Base-by-base conservation (phyloP, 2,888 invertebrate genomes). In the Helleia helle region DNA sequence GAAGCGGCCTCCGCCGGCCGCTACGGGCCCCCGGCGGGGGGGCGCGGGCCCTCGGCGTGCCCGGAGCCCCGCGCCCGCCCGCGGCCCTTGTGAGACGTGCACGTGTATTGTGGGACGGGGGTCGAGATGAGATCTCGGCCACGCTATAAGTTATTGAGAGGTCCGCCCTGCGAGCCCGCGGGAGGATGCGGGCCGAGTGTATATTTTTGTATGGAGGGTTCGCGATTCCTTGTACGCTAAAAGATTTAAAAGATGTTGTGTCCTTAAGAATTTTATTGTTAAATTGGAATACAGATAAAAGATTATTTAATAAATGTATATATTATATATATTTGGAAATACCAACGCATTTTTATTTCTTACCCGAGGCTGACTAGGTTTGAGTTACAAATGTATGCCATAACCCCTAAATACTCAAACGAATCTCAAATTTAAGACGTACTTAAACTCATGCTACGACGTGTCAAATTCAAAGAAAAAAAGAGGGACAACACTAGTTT, bases 261-360 rank as follows among this genome's bases (percentile, higher is more conserved):
- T 83, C 81, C 84, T 85, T 83, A 74, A 85, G 66, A 85, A 77
- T 77, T 86, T 81, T 86, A 86, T 86, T 85, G 85, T 86, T 86
- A 74, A 80, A 79, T 81, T 84, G 83, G 79, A 81, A 81, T 81
- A 83, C 80, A 80, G 72, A 81, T 75, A 71, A 84, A 75, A 75
- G 69, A 80, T 73, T 81, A 84, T 84, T 84, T 77, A 86, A 84
- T 83, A 74, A 81, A 85, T 86, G 81, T 83, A 80, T 85, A 84
- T 85, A 86, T 85, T 85, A 80, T 83, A 80, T 85, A 84, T 85
- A 86, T 86, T 85, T 86, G 81, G 79, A 85, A 74, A 71, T 75
- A 71, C 36, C 45, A 8, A 15, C 11, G 46, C 24, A 41, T 38
- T 50, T 44, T 50, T 44, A 44, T 48, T 50, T 30, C 9, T 4